Percentiles rank a stretch among this genome's conserved stretches.
Conservation (phyloP, 1,140 invertebrate species). For the Brachionus calyciflorus region DNA sequence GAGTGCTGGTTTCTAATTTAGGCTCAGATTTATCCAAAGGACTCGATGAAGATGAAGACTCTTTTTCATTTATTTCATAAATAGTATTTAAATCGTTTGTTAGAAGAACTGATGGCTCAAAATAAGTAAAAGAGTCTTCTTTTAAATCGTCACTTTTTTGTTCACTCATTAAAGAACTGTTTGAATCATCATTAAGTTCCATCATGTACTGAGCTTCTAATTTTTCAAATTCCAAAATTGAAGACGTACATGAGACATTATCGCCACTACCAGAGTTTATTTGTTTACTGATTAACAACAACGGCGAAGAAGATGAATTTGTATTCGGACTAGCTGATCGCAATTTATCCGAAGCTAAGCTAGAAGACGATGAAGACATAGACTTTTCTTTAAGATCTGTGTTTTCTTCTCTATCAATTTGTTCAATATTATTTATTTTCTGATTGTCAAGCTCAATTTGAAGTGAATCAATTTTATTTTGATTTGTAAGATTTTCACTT, state of each 20-base stretch:
- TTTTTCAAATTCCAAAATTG: conserved; percentile 42
- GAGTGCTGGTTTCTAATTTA: background rate
- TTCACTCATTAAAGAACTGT: background rate
- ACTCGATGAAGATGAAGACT: background rate
- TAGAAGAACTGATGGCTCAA: background rate
- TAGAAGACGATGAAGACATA: no score
- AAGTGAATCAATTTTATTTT: background rate
- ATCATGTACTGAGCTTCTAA: conserved; percentile 22
- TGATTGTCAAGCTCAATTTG: no score
- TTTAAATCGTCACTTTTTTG: background rate
- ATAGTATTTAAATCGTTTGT: conserved; percentile 31
- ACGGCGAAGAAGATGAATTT: background rate
- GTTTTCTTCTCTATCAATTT: background rate
- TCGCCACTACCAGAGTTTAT: background rate
- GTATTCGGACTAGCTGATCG: background rate
- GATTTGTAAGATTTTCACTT: no score
- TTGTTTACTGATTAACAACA: background rate
- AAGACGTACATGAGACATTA: conserved; percentile 19
- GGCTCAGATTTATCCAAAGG: background rate
- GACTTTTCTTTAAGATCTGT: background rate
- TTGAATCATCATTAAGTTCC: background rate
- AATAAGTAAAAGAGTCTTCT: background rate
- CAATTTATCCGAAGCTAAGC: no score
- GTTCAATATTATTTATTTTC: background rate
- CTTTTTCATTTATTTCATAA: conserved; percentile 25